Evolutionary conservation across 2,888 invertebrate genomes (phyloP).

Genomic region (Phalera bucephala): DNA sequence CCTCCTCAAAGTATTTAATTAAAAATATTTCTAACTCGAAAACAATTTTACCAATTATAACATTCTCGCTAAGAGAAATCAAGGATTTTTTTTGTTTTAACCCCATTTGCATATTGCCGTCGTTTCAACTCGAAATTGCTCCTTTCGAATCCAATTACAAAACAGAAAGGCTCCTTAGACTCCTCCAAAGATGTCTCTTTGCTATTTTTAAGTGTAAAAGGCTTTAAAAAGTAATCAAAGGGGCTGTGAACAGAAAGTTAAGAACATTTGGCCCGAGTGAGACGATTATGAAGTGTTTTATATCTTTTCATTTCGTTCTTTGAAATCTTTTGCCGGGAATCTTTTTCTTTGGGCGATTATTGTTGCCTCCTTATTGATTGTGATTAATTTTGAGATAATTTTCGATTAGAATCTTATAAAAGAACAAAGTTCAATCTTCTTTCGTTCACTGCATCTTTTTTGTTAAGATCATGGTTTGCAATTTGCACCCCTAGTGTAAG

Average conservation of each 20-base stretch:
- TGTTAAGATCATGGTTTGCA: no score
- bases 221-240: slow-evolving; percentile 76
- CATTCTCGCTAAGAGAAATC: slow-evolving; percentile 25
- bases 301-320: slow-evolving; percentile 64
- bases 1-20: slow-evolving; percentile 9
- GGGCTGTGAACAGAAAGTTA: slow-evolving; percentile 57
- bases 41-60: slow-evolving; percentile 42
- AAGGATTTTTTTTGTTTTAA: slow-evolving; percentile 31
- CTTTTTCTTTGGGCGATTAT: slow-evolving; percentile 28
- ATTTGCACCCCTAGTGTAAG: no score
- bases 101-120: slow-evolving; percentile 54
- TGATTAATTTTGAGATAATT: no score
- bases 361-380: no score
- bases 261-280: slow-evolving; percentile 61
- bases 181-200: slow-evolving; percentile 56
- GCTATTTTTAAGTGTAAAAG: slow-evolving; percentile 62
- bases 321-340: slow-evolving; percentile 44
- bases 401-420: no score
- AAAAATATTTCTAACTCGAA: slow-evolving; percentile 13
- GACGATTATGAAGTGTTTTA: slow-evolving; percentile 68
- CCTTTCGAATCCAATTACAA: slow-evolving; percentile 66
- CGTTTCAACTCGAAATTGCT: slow-evolving; percentile 52
- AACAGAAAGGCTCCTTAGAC: slow-evolving; percentile 55
- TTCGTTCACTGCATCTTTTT: no score
- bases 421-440: no score